phyloP scores from a whole-genome alignment of 2,113 vertebrate genomes.

The Thalassoma bifasciatum region DNA sequence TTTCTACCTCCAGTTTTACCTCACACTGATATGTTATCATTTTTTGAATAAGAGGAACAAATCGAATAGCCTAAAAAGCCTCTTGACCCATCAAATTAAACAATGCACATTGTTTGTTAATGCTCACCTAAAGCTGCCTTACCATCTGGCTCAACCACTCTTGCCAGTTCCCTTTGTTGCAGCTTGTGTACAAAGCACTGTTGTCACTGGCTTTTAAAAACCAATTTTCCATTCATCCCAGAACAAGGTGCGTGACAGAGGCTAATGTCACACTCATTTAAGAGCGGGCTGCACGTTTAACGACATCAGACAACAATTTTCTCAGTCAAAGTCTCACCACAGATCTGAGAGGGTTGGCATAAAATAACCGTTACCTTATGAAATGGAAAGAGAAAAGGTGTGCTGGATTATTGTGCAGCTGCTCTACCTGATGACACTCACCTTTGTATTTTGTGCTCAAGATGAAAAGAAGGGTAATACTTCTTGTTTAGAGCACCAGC shows the following conservation, averaged over 20 bases:
- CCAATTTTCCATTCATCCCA: conserved; percentile 32
- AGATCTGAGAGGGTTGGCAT: not conserved
- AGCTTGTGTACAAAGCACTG: conserved; percentile 26
- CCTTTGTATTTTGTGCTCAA: conserved; percentile 31
- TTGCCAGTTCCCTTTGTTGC: conserved; percentile 27
- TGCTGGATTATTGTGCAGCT: conserved; percentile 44
- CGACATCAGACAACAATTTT: not conserved
- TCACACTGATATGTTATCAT: too few relatives aligned
- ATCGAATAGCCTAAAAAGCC: too few relatives aligned
- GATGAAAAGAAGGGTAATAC: conserved; percentile 11
- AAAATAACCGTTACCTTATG: not conserved
- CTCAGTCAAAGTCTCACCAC: not conserved
- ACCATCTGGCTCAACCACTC: conserved; percentile 12
- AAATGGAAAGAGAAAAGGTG: conserved; percentile 37
- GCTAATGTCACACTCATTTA: conserved; percentile 24
- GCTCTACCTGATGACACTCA: conserved; percentile 56
- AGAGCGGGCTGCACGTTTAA: not conserved
- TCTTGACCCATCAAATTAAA: not conserved
- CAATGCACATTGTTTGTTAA: not conserved
- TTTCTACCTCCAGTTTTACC: too few relatives aligned
- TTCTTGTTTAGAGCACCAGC: conserved; percentile 82
- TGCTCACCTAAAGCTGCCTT: not conserved
- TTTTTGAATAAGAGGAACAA: not conserved
- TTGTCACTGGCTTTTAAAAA: conserved; percentile 24
- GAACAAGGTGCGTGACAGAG: conserved; percentile 4